Conservation (phyloP, 1,140 invertebrate genomes). For the Drosophila baimaii region DNA sequence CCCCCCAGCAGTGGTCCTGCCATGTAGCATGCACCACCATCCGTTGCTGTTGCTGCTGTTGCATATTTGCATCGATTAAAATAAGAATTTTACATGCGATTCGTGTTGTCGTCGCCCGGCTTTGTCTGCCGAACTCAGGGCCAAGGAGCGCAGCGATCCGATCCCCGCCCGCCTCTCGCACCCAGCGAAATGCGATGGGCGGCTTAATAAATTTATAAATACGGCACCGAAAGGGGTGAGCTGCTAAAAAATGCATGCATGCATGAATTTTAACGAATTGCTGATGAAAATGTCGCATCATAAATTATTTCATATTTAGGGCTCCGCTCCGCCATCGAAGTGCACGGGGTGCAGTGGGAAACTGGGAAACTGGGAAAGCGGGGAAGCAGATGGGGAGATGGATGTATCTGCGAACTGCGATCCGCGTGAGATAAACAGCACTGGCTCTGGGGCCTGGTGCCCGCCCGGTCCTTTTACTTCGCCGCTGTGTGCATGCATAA, state of each 20-base stretch:
- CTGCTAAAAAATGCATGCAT: constrained; percentile 78
- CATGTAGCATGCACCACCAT: constrained; percentile 68
- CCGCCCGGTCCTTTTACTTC: constrained; percentile 20
- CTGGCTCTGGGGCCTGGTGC: constrained; percentile 29
- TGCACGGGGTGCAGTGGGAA: neutral
- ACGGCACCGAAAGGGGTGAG: constrained; percentile 50
- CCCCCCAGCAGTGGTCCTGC: constrained; percentile 40
- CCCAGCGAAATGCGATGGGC: constrained; percentile 23
- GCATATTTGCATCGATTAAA: constrained; percentile 83
- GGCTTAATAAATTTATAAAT: constrained; percentile 82
- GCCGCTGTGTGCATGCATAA: constrained; percentile 74
- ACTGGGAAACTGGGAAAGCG: too few species aligned
- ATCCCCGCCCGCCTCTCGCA: constrained; percentile 9
- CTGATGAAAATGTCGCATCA: constrained; percentile 83
- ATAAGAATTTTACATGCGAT: constrained; percentile 82
- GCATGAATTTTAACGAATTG: constrained; percentile 83
- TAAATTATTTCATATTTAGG: constrained; percentile 83
- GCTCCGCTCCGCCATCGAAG: constrained; percentile 37
- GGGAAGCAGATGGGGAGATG: too few species aligned
- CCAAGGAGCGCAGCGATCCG: constrained; percentile 32
- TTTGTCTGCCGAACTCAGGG: constrained; percentile 66
- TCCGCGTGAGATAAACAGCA: constrained; percentile 79
- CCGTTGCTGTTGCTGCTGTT: constrained; percentile 44
- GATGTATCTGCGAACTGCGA: constrained; percentile 39
- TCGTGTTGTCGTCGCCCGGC: constrained; percentile 81